Percentiles rank a stretch among this genome's conserved stretches.
Conservation (phyloP, 2,113 vertebrate genomes). For the Laticauda colubrina region DNA sequence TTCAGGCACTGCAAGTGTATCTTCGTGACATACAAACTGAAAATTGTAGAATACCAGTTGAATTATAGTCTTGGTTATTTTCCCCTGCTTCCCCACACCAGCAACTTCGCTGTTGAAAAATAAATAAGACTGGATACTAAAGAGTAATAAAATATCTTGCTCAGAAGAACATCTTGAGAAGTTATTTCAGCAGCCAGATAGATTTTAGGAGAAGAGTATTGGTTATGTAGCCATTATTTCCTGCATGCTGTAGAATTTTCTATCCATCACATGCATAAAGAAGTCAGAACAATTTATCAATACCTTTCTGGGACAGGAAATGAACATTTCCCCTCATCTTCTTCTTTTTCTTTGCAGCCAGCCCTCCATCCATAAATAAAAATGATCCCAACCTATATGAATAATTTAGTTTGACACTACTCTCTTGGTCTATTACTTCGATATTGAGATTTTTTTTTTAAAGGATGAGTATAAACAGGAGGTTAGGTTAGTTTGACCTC, state of each 20-base stretch:
- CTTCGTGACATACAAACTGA: not conserved
- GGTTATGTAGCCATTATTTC: not conserved
- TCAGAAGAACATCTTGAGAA: not conserved
- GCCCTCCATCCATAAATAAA: conserved; percentile 41
- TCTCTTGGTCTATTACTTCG: conserved; percentile 46
- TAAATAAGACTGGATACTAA: not conserved
- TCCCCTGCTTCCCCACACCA: not conserved
- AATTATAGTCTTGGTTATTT: not conserved
- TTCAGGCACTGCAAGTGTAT: not conserved
- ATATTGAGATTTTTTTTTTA: conserved; percentile 16
- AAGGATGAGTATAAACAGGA: not conserved
- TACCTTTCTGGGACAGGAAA: conserved; percentile 32
- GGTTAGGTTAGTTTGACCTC: conserved; percentile 25
- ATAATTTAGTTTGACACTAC: conserved; percentile 52
- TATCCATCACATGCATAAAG: not conserved
- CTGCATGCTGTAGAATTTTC: not conserved
- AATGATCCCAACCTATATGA: conserved; percentile 31
- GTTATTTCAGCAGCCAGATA: not conserved
- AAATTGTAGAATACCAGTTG: not conserved
- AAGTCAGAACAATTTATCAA: conserved; percentile 13
- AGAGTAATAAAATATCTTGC: not conserved
- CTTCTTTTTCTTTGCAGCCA: conserved; percentile 27
- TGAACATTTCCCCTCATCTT: conserved; percentile 36
- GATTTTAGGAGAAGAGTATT: not conserved
- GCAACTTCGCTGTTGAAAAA: not conserved